Evolutionary conservation across 2,797 vertebrate species (phyloP).

Genomic region (Enteromius radiatus): DNA sequence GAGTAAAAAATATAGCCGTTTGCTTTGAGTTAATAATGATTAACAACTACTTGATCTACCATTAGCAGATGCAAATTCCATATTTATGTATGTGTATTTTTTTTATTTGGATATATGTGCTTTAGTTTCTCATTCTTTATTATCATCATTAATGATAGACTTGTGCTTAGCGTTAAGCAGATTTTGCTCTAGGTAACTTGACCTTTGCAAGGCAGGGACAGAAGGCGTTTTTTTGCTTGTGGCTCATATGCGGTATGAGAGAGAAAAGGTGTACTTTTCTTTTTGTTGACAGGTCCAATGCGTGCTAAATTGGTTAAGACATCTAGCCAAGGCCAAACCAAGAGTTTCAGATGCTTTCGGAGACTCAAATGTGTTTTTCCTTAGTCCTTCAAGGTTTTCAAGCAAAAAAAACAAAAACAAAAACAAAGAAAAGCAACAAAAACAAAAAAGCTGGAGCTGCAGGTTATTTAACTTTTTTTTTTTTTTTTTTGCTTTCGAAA

Average conservation of each 20-base stretch:
- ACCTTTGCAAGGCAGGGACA: constrained; percentile 1
- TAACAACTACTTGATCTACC: too few relatives aligned
- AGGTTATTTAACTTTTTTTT: neutral
- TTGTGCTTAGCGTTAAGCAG: neutral
- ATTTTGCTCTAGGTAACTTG: neutral
- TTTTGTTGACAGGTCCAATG: constrained; percentile 45
- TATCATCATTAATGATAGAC: neutral
- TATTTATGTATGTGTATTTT: neutral
- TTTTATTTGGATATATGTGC: neutral
- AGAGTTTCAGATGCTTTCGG: constrained; percentile 31
- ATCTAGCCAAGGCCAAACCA: constrained; percentile 43
- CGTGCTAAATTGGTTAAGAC: constrained; percentile 50
- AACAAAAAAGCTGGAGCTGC: neutral
- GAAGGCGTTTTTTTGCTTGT: constrained; percentile 43
- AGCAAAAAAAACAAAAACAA: neutral
- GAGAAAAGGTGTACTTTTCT: constrained; percentile 33
- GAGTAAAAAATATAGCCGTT: too few relatives aligned
- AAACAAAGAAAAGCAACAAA: too few relatives aligned
- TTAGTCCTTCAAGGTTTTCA: neutral
- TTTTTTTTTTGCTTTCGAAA: neutral
- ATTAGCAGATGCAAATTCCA: neutral
- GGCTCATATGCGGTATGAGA: neutral
- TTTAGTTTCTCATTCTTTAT: neutral
- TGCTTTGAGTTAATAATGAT: too few relatives aligned
- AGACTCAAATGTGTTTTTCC: constrained; percentile 5